Evolutionary conservation across 2,888 invertebrate species (phyloP).

Genomic region (Unio pictorum): DNA sequence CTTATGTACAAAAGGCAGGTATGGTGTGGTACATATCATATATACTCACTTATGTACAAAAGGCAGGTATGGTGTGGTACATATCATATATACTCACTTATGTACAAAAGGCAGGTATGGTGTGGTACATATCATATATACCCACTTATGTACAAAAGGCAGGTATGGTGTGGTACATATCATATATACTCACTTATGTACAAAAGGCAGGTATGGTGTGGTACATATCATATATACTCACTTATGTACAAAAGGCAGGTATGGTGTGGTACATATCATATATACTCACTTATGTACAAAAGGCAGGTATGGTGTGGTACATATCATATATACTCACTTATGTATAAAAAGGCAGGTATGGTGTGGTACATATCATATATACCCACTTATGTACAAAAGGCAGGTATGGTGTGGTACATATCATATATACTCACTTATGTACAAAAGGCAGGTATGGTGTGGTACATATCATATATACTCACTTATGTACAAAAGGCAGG

Average conservation of each 20-base stretch:
- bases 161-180: background rate
- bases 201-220: background rate
- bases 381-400: background rate
- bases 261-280: background rate
- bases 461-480: background rate
- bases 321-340: background rate
- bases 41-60: background rate
- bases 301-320: background rate
- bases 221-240: background rate
- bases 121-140: background rate
- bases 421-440: background rate
- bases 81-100: background rate
- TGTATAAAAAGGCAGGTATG: background rate
- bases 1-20: background rate
- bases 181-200: background rate
- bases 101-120: background rate
- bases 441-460: background rate
- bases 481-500: background rate
- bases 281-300: background rate
- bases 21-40: background rate
- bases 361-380: background rate
- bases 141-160: background rate
- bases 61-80: background rate
- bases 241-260: background rate
- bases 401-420: background rate